Evolutionary conservation across 2,888 invertebrate genomes (phyloP).

Genomic region (Gymnocheta viridis): DNA sequence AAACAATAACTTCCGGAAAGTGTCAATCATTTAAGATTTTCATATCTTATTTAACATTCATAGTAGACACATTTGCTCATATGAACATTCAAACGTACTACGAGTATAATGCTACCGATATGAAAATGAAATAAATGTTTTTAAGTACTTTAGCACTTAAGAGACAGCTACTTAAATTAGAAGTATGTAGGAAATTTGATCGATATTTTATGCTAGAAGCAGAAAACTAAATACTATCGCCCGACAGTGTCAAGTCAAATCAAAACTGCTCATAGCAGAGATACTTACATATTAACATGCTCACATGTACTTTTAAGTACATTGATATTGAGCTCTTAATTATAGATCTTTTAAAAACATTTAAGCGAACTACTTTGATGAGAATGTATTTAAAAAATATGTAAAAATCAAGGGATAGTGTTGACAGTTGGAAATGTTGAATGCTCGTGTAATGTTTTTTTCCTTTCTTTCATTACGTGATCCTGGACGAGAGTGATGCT

Average conservation of each 20-base stretch:
- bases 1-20: conserved; percentile 76
- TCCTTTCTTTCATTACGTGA: conserved; percentile 8
- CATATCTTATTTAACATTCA: conserved; percentile 1
- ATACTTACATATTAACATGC: too few species aligned
- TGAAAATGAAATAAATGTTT: conserved; percentile 8
- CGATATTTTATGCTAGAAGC: conserved; percentile 79
- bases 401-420: conserved; percentile 42
- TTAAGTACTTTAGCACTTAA: conserved; percentile 49
- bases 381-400: conserved; percentile 22
- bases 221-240: conserved; percentile 72
- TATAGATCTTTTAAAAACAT: conserved; percentile 46
- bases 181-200: conserved; percentile 78
- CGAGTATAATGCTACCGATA: neutral
- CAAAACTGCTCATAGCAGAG: conserved; percentile 56
- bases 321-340: conserved; percentile 70
- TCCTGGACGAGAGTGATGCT: conserved; percentile 5
- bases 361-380: conserved; percentile 53
- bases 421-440: conserved; percentile 59
- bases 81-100: neutral
- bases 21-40: conserved; percentile 69
- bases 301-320: neutral
- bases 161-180: conserved; percentile 48
- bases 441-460: conserved; percentile 19
- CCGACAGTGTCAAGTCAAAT: conserved; percentile 69
- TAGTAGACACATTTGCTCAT: neutral